These are phyloP conservation scores for Balaeniceps rex DNA, from an alignment of 2,113 vertebrate genomes.

Conservation along the genomic window DNA sequence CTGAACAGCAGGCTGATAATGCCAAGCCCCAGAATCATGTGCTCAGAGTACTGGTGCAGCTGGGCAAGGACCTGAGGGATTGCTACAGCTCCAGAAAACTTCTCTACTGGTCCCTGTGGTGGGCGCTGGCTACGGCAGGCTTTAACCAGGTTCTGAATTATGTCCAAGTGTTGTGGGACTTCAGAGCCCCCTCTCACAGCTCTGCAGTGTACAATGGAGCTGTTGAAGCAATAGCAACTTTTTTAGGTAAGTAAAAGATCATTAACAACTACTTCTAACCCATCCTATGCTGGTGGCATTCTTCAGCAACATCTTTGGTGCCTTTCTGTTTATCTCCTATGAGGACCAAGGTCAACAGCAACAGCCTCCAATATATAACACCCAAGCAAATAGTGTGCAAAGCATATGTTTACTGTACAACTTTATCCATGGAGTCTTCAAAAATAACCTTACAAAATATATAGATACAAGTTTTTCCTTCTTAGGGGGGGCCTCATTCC, in stretches of 20 bases:
- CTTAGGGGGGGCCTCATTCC: not conserved
- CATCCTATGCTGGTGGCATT: not conserved
- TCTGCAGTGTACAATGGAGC: constrained; percentile 84
- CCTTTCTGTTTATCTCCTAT: not conserved
- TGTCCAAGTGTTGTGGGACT: constrained; percentile 87
- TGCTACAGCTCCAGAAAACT: constrained; percentile 82
- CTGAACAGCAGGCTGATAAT: not conserved
- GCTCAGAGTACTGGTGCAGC: constrained; percentile 60
- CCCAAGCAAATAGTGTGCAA: not conserved
- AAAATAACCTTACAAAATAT: not conserved
- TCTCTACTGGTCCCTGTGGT: constrained; percentile 92
- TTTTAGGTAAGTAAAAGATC: constrained; percentile 76
- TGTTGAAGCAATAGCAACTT: constrained; percentile 69
- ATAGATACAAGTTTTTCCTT: not conserved
- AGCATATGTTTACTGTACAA: not conserved
- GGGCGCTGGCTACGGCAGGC: constrained; percentile 89
- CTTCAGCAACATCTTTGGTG: not conserved
- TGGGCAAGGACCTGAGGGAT: constrained; percentile 79
- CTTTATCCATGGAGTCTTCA: not conserved
- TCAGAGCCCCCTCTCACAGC: constrained; percentile 80
- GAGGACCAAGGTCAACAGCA: not conserved
- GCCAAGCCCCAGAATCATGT: not conserved
- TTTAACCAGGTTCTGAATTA: constrained; percentile 89
- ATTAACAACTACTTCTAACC: not conserved
- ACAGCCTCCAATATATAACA: not conserved